Evolutionary conservation across 2,888 invertebrate genomes (phyloP), one percentile per base, ranked within the genome.

Genomic region (Anorthoa munda): DNA sequence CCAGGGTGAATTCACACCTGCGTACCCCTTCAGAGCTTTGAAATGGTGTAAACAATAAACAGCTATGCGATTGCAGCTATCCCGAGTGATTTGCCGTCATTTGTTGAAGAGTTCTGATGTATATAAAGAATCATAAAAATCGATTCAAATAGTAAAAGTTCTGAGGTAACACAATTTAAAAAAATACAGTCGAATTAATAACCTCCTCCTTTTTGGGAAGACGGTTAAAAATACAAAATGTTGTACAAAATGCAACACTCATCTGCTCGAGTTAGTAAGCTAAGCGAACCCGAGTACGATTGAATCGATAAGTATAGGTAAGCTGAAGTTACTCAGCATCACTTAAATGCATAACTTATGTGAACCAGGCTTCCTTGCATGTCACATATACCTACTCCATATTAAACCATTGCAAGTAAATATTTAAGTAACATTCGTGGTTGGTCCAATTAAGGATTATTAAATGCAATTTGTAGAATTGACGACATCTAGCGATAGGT

Each of bases 401-500:
- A 79, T 73, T 67, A 67, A 82, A 46, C 67, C 53, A 70, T 82
- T 60, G 21, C 4, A 61, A n/a, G 45, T 77, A 65, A 69, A 72
- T 82, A 77, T 77, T 67, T 77, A 23, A 81, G 23, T 64, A 64
- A 59, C 58, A 61, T 39, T 23, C 59, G 45, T 46, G 53, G 7
- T 7, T 31, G 9, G 18, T 26, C 39, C 60, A 65, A 73, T 81
- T 56, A 78, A 39, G 39, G 55, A 31, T 82, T 48, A 73, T 70
- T 82, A 68, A 71, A 63, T 66, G 48, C 31, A 78, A 69, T 77
- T 65, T 65, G 26, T 67, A 17, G 26, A 50, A 55, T 50, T 64
- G 9, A 53, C 55, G 13, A 70, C 15, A 39, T 39, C 39, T 39
- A 56, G 26, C 58, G 4, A 21, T 23, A 65, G 13, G 15, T 45